phyloP scores from a whole-genome alignment of 1,140 invertebrate genomes.

The Nephila pilipes region DNA sequence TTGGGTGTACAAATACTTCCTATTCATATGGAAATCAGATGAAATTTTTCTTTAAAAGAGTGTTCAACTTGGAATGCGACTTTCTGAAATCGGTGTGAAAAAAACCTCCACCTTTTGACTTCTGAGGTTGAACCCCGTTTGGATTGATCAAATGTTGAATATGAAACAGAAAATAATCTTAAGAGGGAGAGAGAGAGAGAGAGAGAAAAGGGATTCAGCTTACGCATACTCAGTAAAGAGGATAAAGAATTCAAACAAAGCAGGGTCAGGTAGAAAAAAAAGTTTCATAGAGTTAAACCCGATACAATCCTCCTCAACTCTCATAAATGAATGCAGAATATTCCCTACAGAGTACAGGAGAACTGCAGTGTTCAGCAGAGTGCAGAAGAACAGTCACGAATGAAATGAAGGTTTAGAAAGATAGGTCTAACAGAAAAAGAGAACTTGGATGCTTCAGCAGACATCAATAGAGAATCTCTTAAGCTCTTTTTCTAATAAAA shows the following conservation, averaged over 20 bases:
- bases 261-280: slow-evolving; percentile 42
- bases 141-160: slow-evolving; percentile 51
- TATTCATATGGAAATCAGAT: slow-evolving; percentile 51
- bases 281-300: slow-evolving; percentile 16
- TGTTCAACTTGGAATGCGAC: slow-evolving; percentile 22
- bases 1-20: neutral
- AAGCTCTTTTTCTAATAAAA: slow-evolving; percentile 41
- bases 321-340: slow-evolving; percentile 67
- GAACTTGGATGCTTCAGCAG: neutral
- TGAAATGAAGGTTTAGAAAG: slow-evolving; percentile 4
- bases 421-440: slow-evolving; percentile 12
- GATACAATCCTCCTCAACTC: slow-evolving; percentile 37
- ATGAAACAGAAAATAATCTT: slow-evolving; percentile 57
- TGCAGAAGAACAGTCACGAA: neutral
- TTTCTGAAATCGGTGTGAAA: slow-evolving; percentile 4
- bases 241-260: slow-evolving; percentile 61
- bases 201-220: neutral
- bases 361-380: neutral
- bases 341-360: neutral
- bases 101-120: neutral
- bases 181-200: neutral
- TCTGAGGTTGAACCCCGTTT: neutral
- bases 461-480: slow-evolving; percentile 23
- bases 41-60: neutral
- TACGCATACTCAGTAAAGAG: slow-evolving; percentile 13